These are phyloP conservation scores for Neogale vison DNA, from an alignment of 2,113 vertebrate species.

Conservation along the genomic window DNA sequence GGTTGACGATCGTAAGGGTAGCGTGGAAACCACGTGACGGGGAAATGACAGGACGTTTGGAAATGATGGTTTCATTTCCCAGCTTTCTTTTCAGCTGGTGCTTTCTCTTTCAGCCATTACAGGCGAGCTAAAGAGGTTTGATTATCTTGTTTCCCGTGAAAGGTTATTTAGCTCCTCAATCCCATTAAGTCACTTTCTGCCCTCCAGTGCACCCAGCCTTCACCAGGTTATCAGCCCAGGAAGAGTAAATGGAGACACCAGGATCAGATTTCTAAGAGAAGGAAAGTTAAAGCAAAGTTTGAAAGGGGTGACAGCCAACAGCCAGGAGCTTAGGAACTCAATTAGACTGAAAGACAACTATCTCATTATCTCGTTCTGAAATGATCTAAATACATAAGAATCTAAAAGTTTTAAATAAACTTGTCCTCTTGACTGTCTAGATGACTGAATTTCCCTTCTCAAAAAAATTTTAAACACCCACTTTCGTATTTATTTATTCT, in stretches of 20 bases:
- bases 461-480: constrained; percentile 84
- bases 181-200: constrained; percentile 70
- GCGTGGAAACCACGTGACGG: constrained; percentile 49
- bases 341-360: constrained; percentile 86
- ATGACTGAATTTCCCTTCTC: constrained; percentile 85
- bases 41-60: constrained; percentile 66
- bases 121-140: constrained; percentile 74
- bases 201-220: constrained; percentile 76
- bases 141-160: constrained; percentile 80
- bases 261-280: constrained; percentile 83
- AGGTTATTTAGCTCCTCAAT: constrained; percentile 70
- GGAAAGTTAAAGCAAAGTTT: constrained; percentile 84
- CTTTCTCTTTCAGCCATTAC: constrained; percentile 65
- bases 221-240: constrained; percentile 74
- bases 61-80: constrained; percentile 69
- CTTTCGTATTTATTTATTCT: constrained; percentile 92
- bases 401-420: constrained; percentile 89
- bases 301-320: constrained; percentile 83
- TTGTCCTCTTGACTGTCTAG: constrained; percentile 86
- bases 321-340: constrained; percentile 82
- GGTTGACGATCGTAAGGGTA: constrained; percentile 8
- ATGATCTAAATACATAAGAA: constrained; percentile 85
- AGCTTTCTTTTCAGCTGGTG: constrained; percentile 64
- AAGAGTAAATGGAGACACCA: constrained; percentile 79
- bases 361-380: constrained; percentile 85